phyloP scores from a whole-genome alignment of 2,888 invertebrate genomes.

The Eupithecia exiguata region DNA sequence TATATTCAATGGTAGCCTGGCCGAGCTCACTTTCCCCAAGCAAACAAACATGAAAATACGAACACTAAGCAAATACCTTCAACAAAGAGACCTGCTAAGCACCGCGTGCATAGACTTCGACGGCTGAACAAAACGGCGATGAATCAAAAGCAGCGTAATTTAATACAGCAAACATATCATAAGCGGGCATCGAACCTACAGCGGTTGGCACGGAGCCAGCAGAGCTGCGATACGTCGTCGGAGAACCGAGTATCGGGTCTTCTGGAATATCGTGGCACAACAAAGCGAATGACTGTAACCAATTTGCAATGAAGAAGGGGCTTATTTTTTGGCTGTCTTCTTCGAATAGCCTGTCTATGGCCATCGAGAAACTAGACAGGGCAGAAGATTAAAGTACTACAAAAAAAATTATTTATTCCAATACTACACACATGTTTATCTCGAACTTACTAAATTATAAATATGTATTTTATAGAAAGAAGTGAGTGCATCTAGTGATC shows the following conservation, averaged over 20 bases:
- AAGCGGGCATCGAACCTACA: conserved; percentile 41
- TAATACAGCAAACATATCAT: conserved; percentile 36
- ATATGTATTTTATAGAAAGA: too few species aligned
- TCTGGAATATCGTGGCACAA: not conserved
- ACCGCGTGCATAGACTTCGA: conserved; percentile 19
- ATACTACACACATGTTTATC: too few species aligned
- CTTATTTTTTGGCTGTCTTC: too few species aligned
- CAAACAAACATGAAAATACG: not conserved
- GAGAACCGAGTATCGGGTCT: conserved; percentile 11
- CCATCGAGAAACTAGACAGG: too few species aligned
- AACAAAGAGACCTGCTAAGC: not conserved
- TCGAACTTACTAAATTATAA: too few species aligned
- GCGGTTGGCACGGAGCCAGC: conserved; percentile 43
- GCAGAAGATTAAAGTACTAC: too few species aligned
- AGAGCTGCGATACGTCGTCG: conserved; percentile 35
- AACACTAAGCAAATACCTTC: not conserved
- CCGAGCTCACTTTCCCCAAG: not conserved
- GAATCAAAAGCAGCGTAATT: conserved; percentile 33
- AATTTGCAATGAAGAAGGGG: not conserved
- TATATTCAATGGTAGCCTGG: not conserved
- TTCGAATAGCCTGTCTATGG: too few species aligned
- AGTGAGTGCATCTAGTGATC: too few species aligned
- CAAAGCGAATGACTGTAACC: not conserved
- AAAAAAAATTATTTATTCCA: too few species aligned
- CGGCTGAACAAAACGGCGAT: conserved; percentile 22